Base-by-base conservation (phyloP, 1,140 invertebrate species). In the Caenorhabditis tropicalis region DNA sequence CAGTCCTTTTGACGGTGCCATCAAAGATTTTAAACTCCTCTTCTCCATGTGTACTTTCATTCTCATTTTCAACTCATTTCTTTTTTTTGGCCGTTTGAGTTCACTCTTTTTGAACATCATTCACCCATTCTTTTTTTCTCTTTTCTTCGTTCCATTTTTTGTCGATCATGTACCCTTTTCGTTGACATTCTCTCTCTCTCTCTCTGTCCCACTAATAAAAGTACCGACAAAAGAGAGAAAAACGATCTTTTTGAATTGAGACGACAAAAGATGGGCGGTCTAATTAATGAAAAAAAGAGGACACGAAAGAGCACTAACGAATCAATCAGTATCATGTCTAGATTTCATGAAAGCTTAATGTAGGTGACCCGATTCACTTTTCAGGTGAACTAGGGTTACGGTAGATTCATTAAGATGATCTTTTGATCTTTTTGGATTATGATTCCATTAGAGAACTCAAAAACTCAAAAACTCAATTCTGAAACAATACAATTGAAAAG, bases 161-260 rank as follows among this genome's bases (percentile, higher is more conserved):
- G 19, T 51, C 48, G 7, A 10, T 51, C 53, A 56, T 56, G 53
- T 56, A 56, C 21, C 27, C 53, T 56, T 51, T 27, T 36, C 58
- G 24, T 39, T 65, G 58, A 65, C 58, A 65, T 36, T 74, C 7
- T 65, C 10, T 65, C 15, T 36, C n/a, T n/a, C n/a, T n/a, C n/a
- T n/a, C n/a, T n/a, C n/a, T n/a, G n/a, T 24, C 24, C 16, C 31
- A 33, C 36, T 74, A 74, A 74, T 74, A 74, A 74, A 74, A 43
- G 65, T 74, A 36, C 65, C 65, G 65, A 74, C 65, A 39, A 43
- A 43, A 39, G 65, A 46, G n/a, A n/a, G 36, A 33, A n/a, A 65
- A 36, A 24, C 21, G 58, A 65, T 36, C 29, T 33, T 33, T 36
- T 33, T 21, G 58, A 24, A 65, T 7, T n/a, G 58, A 36, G 7